Conservation (phyloP, 2,113 vertebrate genomes). For the Neolamprologus toae region DNA sequence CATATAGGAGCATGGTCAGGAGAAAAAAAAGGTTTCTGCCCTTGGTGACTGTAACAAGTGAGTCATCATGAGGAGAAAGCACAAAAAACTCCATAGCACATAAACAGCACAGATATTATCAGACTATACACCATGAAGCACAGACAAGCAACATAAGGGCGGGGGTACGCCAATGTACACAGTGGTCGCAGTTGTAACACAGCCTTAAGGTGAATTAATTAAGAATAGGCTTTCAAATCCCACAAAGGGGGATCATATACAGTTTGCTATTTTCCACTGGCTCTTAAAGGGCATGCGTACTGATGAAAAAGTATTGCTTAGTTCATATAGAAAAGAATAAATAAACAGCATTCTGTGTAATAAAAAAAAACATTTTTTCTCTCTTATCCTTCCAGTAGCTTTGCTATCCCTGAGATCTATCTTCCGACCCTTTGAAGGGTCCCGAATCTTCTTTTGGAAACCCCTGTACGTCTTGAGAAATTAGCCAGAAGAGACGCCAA, state of each 20-base stretch:
- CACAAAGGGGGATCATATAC: neutral
- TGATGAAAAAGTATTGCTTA: neutral
- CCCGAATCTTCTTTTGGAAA: neutral
- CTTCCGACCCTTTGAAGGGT: neutral
- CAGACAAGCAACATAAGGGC: neutral
- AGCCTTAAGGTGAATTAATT: neutral
- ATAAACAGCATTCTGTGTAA: neutral
- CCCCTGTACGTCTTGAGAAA: neutral
- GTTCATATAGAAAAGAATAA: neutral
- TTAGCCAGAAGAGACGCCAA: neutral
- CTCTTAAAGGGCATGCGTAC: neutral
- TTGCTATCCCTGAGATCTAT: too few relatives aligned
- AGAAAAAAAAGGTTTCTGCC: neutral
- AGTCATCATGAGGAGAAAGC: neutral
- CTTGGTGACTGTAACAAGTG: neutral
- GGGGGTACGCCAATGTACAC: neutral
- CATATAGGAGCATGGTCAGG: neutral
- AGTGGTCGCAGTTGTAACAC: neutral
- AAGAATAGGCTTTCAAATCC: neutral
- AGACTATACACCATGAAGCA: neutral
- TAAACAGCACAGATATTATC: neutral
- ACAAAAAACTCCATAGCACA: neutral
- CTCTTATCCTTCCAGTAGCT: neutral
- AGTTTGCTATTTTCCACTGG: neutral
- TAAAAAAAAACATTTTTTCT: neutral